Evolutionary conservation across 30 jellyfish, hydroid and myxozoan genomes (phyloP).

Genomic region (Hydractinia echinata): DNA sequence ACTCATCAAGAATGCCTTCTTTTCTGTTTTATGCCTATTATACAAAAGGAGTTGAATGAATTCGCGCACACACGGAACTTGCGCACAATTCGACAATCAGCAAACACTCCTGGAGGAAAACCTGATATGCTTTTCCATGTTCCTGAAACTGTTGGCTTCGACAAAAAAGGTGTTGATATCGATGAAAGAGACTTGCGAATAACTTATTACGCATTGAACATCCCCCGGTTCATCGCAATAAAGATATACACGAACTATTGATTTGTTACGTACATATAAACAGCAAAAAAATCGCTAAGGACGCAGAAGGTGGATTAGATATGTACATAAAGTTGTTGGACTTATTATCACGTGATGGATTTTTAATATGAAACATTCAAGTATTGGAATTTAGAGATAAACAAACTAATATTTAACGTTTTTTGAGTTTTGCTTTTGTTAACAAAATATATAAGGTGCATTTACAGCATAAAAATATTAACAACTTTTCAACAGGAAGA

Average conservation of each 20-base stretch:
- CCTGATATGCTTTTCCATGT: conserved; percentile 30
- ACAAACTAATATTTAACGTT: too few relatives aligned
- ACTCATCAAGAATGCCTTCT: conserved; percentile 28
- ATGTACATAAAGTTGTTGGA: conserved; percentile 1
- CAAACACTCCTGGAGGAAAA: conserved; percentile 32
- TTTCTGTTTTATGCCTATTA: conserved; percentile 24
- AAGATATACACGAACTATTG: conserved; percentile 11
- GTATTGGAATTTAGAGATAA: too few relatives aligned
- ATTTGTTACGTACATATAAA: neutral
- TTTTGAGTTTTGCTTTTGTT: too few relatives aligned
- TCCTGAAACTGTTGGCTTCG: conserved; percentile 23
- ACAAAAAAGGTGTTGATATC: neutral
- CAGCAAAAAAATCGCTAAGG: neutral
- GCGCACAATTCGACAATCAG: conserved; percentile 19
- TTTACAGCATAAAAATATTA: too few relatives aligned
- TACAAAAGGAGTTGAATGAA: conserved; percentile 25
- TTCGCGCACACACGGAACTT: neutral
- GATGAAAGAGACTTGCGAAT: conserved; percentile 14
- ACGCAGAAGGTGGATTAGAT: conserved; percentile 27
- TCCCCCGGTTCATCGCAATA: conserved; percentile 25
- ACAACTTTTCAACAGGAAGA: too few relatives aligned
- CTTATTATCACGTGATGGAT: conserved; percentile 19
- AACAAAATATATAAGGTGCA: too few relatives aligned
- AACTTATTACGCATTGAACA: conserved; percentile 21
- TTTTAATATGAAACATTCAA: neutral